Evolutionary conservation across 2,113 vertebrate genomes (phyloP).

Genomic region (Salvelinus alpinus): DNA sequence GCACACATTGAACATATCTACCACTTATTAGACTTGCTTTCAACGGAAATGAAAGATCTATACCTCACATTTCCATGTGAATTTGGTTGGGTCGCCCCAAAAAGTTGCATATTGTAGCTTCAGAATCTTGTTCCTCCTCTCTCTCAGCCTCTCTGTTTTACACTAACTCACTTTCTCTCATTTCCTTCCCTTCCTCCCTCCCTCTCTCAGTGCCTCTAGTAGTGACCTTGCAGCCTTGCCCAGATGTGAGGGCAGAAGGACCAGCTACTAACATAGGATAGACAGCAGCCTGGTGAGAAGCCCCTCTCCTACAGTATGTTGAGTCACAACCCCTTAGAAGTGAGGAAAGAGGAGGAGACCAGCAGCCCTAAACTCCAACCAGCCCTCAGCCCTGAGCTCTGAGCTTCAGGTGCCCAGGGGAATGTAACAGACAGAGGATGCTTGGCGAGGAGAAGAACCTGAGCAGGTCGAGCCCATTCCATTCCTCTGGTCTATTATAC

Average conservation of each 20-base stretch:
- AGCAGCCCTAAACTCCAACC: not conserved
- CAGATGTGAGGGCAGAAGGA: not conserved
- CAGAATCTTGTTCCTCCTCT: conserved; percentile 5
- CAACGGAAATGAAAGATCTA: too few species aligned
- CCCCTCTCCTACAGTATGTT: not conserved
- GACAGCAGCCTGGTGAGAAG: not conserved
- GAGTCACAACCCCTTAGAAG: conserved; percentile 31
- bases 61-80: too few species aligned
- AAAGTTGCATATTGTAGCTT: too few species aligned
- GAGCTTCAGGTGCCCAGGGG: conserved; percentile 50
- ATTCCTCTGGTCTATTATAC: conserved; percentile 75
- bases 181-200: not conserved
- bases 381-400: conserved; percentile 34
- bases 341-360: conserved; percentile 36
- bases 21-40: too few species aligned
- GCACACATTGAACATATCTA: too few species aligned
- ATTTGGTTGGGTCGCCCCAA: too few species aligned
- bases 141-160: not conserved
- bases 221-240: not conserved
- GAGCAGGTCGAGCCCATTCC: conserved; percentile 62
- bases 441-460: conserved; percentile 50
- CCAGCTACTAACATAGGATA: not conserved
- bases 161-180: not conserved
- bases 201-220: not conserved
- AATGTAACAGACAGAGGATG: conserved; percentile 57